phyloP scores from a whole-genome alignment of 2,797 vertebrate genomes.

The Euphonia xanthogaster region DNA sequence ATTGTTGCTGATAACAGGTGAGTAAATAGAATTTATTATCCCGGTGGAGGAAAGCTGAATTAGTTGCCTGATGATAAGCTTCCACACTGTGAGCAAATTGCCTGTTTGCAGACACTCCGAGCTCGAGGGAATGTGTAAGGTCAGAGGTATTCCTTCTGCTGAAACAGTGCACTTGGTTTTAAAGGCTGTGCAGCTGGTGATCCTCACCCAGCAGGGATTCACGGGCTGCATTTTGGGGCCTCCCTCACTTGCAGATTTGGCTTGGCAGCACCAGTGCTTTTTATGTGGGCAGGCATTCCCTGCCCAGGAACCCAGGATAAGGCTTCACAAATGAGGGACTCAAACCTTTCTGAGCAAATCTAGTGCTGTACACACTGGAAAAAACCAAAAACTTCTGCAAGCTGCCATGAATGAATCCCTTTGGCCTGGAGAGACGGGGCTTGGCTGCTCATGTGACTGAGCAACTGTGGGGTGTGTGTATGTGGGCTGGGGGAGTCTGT shows the following conservation, averaged over 20 bases:
- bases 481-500: not conserved
- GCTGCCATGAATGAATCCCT: not conserved
- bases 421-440: rapidly evolving
- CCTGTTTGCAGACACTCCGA: not conserved
- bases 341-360: not conserved
- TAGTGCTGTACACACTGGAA: not conserved
- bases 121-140: not conserved
- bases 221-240: not conserved
- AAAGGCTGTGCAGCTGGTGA: not conserved
- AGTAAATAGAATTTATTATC: conserved; percentile 51
- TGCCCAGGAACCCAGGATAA: not conserved
- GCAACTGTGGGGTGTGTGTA: not conserved
- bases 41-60: conserved; percentile 16
- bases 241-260: not conserved
- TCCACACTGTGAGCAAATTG: not conserved
- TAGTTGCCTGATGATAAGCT: conserved; percentile 40
- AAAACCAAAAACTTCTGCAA: not conserved
- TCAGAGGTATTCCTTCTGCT: not conserved
- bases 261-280: not conserved
- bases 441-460: not conserved
- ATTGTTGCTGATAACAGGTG: conserved; percentile 51
- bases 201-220: not conserved
- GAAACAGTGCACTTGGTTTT: not conserved
- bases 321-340: not conserved
- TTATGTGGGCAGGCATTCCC: not conserved